These are phyloP conservation scores for Callimorpha dominula DNA, from an alignment of 2,888 invertebrate species.

Conservation along the genomic window DNA sequence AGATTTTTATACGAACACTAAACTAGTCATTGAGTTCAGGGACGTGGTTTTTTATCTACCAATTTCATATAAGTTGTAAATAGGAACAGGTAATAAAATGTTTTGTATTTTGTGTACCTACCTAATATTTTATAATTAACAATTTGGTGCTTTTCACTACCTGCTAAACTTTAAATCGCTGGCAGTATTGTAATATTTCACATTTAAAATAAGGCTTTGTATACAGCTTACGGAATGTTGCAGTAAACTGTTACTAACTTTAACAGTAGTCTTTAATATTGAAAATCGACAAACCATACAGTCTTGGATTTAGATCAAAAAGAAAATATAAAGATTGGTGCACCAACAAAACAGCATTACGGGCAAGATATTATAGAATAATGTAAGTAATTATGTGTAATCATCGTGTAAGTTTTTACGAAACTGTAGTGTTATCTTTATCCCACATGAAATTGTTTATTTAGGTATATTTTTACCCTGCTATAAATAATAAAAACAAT, in stretches of 20 bases:
- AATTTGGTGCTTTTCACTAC: conserved; percentile 76
- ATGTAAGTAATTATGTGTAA: conserved; percentile 28
- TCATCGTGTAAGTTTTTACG: conserved; percentile 29
- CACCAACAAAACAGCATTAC: conserved; percentile 59
- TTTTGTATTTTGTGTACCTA: conserved; percentile 43
- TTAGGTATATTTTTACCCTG: conserved; percentile 43
- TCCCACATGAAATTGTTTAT: conserved; percentile 39
- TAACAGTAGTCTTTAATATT: conserved; percentile 67
- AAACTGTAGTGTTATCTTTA: conserved; percentile 36
- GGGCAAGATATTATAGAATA: conserved; percentile 27
- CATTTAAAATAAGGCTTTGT: conserved; percentile 82
- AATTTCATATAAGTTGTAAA: conserved; percentile 72
- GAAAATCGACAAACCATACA: conserved; percentile 38
- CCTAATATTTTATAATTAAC: conserved; percentile 73
- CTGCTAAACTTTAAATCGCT: conserved; percentile 63
- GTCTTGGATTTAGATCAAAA: conserved; percentile 33
- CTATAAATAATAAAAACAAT: conserved; percentile 39
- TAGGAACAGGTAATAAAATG: conserved; percentile 69
- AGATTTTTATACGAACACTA: conserved; percentile 52
- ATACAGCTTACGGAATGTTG: conserved; percentile 87
- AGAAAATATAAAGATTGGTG: conserved; percentile 60
- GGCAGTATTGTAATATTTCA: conserved; percentile 79
- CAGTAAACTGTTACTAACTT: conserved; percentile 83
- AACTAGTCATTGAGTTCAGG: conserved; percentile 77
- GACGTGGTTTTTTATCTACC: conserved; percentile 51